Evolutionary conservation across 2,888 invertebrate genomes (phyloP), one percentile per base, ranked within the genome.

Genomic region (Ichneumon xanthorius): DNA sequence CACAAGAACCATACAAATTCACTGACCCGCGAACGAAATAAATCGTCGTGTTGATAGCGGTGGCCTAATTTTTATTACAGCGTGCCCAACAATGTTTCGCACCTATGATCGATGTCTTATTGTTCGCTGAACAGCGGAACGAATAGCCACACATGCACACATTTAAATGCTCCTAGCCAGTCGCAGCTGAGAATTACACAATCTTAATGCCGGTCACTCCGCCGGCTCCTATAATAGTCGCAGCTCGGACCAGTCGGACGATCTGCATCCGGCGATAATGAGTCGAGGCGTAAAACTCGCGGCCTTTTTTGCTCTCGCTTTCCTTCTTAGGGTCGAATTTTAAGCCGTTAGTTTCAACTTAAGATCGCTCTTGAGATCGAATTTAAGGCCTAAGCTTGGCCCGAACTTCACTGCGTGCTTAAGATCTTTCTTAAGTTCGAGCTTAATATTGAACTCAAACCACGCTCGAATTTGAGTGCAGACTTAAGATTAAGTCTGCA

Each of bases 161-260:
- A 37, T 37, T 71, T 33, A 9, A 45, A 70, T 61, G 33, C 48
- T 33, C 58, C 40, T 26, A 67, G 37, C 55, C 16, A 14, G 7
- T 33, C 40, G 11, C 48, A 11, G 14, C 26, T 11, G 37, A 65
- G 22, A n/a, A 45, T 80, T 80, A 65, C 71, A 80, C 71, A 80
- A 80, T 65, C 22, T 19, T 53, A 53, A 72, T 72, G 19, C 61
- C 40, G 26, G 58, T 40, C 37, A 14, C 22, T 14, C 5, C 14
- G 4, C n/a, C 33, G 4, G 40, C 45, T 22, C 22, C n/a, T 55
- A 16, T 26, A 76, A 16, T n/a, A 76, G 19, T 37, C 22, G 16
- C 19, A 37, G 45, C 68, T 58, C 76, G 19, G 26, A 65, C 9
- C 55, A 48, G 50, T 40, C 40, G 58, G 58, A 67, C 30, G 48